Conservation (phyloP, 2,888 invertebrate species). For the Odontothrips loti region DNA sequence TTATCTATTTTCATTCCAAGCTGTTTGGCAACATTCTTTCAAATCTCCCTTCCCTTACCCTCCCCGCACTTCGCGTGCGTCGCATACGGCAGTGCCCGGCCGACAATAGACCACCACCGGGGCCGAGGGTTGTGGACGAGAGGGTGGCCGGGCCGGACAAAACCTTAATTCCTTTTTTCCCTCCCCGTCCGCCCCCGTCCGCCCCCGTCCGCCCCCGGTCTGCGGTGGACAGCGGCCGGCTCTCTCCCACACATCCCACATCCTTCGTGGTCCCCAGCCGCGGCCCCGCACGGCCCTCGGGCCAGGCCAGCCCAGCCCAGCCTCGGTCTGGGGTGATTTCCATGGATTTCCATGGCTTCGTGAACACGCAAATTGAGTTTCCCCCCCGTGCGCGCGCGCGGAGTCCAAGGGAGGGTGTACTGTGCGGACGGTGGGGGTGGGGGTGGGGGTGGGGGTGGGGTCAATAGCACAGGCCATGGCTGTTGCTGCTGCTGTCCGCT, state of each 20-base stretch:
- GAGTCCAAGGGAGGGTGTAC: too few species aligned
- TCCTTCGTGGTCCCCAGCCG: too few species aligned
- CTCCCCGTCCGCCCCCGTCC: not conserved
- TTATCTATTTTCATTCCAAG: not conserved
- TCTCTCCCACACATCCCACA: not conserved
- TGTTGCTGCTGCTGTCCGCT: not conserved
- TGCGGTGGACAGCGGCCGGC: not conserved
- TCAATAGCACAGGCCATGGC: not conserved
- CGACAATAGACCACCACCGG: not conserved
- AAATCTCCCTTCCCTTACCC: not conserved
- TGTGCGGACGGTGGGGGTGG: not conserved
- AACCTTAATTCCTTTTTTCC: conserved; percentile 21
- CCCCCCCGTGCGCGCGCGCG: not conserved
- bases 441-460: not conserved
- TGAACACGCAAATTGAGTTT: conserved; percentile 25
- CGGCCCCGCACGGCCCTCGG: too few species aligned
- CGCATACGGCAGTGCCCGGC: not conserved
- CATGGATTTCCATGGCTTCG: conserved; percentile 26
- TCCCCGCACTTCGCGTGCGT: not conserved
- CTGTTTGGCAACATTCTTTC: conserved; percentile 13
- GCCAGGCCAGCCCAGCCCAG: not conserved
- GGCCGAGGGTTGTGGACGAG: not conserved
- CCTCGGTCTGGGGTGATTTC: not conserved
- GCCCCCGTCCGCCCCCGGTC: not conserved
- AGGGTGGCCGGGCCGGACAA: conserved; percentile 1